Percentiles rank a stretch among this genome's conserved stretches.
Conservation (phyloP, 2,797 vertebrate genomes). For the Ispidina lecontei region DNA sequence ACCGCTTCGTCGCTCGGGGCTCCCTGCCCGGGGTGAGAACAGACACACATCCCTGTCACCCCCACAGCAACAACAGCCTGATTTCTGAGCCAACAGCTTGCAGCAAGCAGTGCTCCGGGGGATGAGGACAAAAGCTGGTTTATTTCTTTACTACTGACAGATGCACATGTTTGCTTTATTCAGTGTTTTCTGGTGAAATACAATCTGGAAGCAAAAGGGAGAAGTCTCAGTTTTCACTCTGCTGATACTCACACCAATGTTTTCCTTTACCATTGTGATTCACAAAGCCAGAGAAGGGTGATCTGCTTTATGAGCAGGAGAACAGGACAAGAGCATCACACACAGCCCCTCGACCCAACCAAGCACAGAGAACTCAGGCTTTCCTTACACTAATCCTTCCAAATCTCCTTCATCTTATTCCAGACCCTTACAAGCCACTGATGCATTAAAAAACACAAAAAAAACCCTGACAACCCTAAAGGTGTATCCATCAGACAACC, state of each 20-base stretch:
- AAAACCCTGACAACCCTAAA: not conserved
- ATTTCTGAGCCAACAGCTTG: not conserved
- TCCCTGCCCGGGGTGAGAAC: conserved; percentile 41
- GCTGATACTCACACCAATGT: not conserved
- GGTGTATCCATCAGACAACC: not conserved
- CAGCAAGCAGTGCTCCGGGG: accelerated
- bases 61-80: not conserved
- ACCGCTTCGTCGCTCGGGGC: conserved; percentile 71
- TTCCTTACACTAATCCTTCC: not conserved
- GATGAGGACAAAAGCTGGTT: not conserved
- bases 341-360: not conserved
- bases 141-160: not conserved
- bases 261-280: not conserved
- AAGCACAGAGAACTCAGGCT: not conserved
- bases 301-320: not conserved
- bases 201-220: not conserved
- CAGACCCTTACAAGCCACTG: not conserved
- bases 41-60: not conserved
- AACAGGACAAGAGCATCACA: not conserved
- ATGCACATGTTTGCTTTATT: not conserved
- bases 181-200: not conserved
- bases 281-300: not conserved
- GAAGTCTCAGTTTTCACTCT: not conserved
- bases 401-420: not conserved
- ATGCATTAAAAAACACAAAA: not conserved